Percentiles rank a stretch among this genome's conserved stretches.
phyloP scores from a whole-genome alignment of 2,888 invertebrate genomes.

The Ormyrus thymus region DNA sequence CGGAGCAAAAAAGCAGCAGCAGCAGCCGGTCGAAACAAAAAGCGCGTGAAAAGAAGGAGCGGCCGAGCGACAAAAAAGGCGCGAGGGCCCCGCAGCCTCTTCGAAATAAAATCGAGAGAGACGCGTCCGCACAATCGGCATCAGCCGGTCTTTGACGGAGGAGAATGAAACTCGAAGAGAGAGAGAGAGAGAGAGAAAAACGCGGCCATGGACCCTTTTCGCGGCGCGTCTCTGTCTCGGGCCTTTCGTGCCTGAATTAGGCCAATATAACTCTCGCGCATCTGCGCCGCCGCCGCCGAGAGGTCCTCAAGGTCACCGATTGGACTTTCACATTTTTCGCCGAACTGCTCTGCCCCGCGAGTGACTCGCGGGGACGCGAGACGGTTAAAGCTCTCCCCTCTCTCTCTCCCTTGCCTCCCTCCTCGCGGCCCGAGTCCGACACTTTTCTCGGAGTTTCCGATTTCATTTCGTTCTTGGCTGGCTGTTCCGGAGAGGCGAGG shows the following conservation, averaged over 20 bases:
- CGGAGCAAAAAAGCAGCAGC: no score
- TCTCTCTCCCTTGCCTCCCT: no score
- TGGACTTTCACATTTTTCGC: constrained; percentile 49
- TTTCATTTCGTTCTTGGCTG: no score
- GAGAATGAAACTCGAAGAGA: constrained; percentile 1
- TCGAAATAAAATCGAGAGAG: no score
- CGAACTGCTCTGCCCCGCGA: constrained; percentile 2
- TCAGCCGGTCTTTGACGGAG: no score
- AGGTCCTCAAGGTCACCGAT: constrained; percentile 40
- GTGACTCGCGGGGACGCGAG: not conserved
- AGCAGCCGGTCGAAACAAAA: no score
- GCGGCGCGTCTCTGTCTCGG: constrained; percentile 14
- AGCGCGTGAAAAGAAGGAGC: not conserved
- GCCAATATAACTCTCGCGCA: constrained; percentile 35
- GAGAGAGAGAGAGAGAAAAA: not conserved
- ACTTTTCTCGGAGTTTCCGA: no score
- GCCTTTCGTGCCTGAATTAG: constrained; percentile 51
- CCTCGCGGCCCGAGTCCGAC: no score
- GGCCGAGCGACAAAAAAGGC: constrained; percentile 8
- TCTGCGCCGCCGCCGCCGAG: constrained; percentile 9
- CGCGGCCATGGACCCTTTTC: constrained; percentile 50
- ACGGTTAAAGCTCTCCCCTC: no score
- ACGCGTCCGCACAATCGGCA: no score
- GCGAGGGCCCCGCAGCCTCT: not conserved
- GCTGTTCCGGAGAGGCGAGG: no score